Evolutionary conservation across 2,888 invertebrate genomes (phyloP).

Genomic region (Julus scanicus): DNA sequence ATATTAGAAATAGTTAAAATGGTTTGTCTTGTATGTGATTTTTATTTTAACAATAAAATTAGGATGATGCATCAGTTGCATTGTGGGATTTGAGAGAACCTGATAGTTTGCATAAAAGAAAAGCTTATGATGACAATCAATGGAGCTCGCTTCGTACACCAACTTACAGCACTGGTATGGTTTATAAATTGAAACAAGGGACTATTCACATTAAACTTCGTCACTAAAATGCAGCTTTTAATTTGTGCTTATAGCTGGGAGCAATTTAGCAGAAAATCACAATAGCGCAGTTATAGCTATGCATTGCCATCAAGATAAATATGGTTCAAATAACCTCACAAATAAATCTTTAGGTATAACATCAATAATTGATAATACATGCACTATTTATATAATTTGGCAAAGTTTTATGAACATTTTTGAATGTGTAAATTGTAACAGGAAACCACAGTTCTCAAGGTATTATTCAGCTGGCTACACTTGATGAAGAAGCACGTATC

Average conservation of each 20-base stretch:
- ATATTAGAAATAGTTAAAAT: background rate
- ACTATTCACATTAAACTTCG: background rate
- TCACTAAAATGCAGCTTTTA: background rate
- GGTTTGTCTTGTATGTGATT: background rate
- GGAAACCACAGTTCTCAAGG: slow-evolving; percentile 20
- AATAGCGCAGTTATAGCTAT: slow-evolving; percentile 46
- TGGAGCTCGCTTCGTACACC: slow-evolving; percentile 32
- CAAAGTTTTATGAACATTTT: background rate
- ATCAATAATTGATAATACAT: background rate
- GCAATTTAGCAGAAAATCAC: slow-evolving; percentile 14
- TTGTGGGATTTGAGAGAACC: slow-evolving; percentile 54
- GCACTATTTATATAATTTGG: background rate
- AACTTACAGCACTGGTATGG: slow-evolving; percentile 49
- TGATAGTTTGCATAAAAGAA: slow-evolving; percentile 5
- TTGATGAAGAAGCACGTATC: slow-evolving; percentile 46
- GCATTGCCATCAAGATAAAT: background rate
- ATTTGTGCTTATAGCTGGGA: slow-evolving; percentile 8
- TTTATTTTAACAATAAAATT: background rate
- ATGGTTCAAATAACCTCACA: background rate
- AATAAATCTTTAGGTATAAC: background rate
- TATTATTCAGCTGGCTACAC: slow-evolving; percentile 50
- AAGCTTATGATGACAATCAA: background rate
- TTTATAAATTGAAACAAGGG: background rate
- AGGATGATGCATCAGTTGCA: slow-evolving; percentile 53
- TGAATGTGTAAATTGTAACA: background rate